A percentile compares a stretch with the other conserved stretches of the same genome.
Conservation (phyloP, 2,888 invertebrate genomes). For the Volucella inflata region DNA sequence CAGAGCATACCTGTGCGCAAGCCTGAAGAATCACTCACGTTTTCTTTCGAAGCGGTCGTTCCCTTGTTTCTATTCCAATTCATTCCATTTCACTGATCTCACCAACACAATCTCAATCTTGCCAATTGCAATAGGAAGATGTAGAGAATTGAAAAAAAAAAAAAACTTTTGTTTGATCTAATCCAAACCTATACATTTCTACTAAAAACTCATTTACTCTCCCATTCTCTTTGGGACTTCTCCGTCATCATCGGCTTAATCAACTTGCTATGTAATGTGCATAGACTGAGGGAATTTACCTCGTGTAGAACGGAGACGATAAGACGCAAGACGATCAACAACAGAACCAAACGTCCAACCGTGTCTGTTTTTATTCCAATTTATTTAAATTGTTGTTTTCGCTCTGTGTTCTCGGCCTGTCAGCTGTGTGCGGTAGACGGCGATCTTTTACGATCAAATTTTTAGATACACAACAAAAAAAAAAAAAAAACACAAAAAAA, state of each 20-base stretch:
- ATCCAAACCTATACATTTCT: slow-evolving; percentile 34
- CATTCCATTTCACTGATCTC: slow-evolving; percentile 17
- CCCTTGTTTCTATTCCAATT: background rate
- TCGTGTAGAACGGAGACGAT: too few relatives aligned
- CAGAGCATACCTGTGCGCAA: slow-evolving; percentile 57
- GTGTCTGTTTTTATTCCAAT: slow-evolving; percentile 18
- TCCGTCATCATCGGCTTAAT: too few relatives aligned
- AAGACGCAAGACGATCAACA: too few relatives aligned
- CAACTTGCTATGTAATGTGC: too few relatives aligned
- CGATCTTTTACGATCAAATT: slow-evolving; percentile 67
- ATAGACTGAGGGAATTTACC: too few relatives aligned
- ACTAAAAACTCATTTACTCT: too few relatives aligned
- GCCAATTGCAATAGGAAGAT: background rate
- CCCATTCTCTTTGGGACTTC: too few relatives aligned
- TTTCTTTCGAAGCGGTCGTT: slow-evolving; percentile 17
- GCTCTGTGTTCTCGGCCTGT: background rate
- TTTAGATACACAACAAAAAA: slow-evolving; percentile 41
- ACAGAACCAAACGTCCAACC: background rate
- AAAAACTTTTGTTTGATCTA: slow-evolving; percentile 34
- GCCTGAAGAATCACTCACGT: slow-evolving; percentile 36
- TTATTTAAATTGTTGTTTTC: background rate
- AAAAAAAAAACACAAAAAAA: background rate
- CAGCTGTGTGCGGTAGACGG: background rate
- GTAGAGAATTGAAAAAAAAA: slow-evolving; percentile 1
- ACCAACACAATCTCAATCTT: background rate